Percentiles rank a stretch among this genome's conserved stretches.
Conservation (phyloP, 2,888 invertebrate species). For the Endotricha flammealis region DNA sequence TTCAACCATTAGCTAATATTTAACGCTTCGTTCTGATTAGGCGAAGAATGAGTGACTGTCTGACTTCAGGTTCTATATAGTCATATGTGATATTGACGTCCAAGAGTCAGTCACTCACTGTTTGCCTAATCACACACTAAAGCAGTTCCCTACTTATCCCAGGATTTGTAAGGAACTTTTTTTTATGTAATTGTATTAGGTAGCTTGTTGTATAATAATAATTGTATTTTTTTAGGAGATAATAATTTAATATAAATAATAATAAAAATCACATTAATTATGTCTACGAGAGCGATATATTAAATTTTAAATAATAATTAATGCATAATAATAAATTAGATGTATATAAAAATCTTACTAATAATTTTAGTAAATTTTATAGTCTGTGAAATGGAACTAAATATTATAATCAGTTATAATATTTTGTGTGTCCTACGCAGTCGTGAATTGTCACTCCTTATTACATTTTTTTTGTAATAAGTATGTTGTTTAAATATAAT, state of each 20-base stretch:
- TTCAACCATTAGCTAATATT: slow-evolving; percentile 39
- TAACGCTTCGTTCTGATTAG: too few species aligned
- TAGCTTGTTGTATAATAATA: too few species aligned
- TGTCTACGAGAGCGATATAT: slow-evolving; percentile 4
- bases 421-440: slow-evolving; percentile 32
- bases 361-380: slow-evolving; percentile 1
- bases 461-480: slow-evolving; percentile 45
- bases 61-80: too few species aligned
- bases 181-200: slow-evolving; percentile 8
- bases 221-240: not conserved
- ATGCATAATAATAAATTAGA: not conserved
- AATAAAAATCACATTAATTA: slow-evolving; percentile 7
- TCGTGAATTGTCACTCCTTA: slow-evolving; percentile 26
- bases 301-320: slow-evolving; percentile 7
- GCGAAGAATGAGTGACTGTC: too few species aligned
- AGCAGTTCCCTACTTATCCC: too few species aligned
- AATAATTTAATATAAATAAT: not conserved
- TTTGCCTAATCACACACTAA: too few species aligned
- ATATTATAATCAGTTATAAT: slow-evolving; percentile 14
- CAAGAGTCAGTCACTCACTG: too few species aligned
- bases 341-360: slow-evolving; percentile 5
- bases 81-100: too few species aligned
- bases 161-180: too few species aligned
- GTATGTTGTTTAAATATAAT: slow-evolving; percentile 28
- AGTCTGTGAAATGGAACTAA: not conserved